Evolutionary conservation across 2,888 invertebrate genomes (phyloP).

Genomic region (Dynastes tityus): DNA sequence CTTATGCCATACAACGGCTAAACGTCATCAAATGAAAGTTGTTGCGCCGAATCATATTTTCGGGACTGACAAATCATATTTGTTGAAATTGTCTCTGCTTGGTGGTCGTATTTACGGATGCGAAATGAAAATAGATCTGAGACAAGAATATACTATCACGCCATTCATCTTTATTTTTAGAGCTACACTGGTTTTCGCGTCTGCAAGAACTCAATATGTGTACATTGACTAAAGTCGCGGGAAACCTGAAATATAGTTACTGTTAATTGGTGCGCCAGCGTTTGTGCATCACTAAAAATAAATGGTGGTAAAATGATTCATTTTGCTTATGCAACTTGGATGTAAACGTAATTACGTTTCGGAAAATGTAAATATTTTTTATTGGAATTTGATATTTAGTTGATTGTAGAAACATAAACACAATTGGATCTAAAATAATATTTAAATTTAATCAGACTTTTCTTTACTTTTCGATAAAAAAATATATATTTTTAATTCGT

Average conservation of each 20-base stretch:
- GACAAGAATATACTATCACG: slow-evolving; percentile 22
- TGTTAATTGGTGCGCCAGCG: background rate
- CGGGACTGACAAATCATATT: background rate
- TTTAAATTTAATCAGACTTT: no score
- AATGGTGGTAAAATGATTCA: background rate
- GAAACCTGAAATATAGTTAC: background rate
- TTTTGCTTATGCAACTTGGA: background rate
- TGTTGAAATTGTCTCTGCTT: background rate
- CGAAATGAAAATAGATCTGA: slow-evolving; percentile 9
- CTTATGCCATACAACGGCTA: no score
- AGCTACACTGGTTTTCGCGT: background rate
- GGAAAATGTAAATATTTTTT: no score
- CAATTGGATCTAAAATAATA: no score
- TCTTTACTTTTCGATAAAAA: no score
- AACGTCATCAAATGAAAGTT: no score
- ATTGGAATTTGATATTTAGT: no score
- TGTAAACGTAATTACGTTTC: no score
- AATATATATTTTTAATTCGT: no score
- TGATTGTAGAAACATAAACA: no score
- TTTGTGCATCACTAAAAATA: background rate
- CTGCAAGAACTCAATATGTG: background rate
- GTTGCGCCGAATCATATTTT: background rate
- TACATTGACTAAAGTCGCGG: background rate
- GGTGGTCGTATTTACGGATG: background rate
- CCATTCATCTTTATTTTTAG: slow-evolving; percentile 36